Evolutionary conservation across 2,888 invertebrate species (phyloP), one percentile per base, ranked within the genome.

Genomic region (Teleiodes luculella): DNA sequence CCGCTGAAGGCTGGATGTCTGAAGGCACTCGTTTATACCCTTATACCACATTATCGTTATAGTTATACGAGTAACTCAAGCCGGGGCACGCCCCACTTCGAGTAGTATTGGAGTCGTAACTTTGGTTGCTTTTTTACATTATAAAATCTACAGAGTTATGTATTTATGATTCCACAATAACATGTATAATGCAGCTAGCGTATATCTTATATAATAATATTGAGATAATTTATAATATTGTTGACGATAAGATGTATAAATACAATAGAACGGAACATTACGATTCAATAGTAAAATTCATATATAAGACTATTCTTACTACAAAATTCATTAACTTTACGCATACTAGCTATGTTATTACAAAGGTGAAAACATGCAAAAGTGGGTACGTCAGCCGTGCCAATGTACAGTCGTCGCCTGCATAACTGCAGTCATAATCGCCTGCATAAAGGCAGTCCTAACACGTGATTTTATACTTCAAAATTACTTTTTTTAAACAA

Each of bases 21-120:
- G 80, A 88, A 88, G 88, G 88, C 88, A 88, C 88, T 88, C 79
- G 86, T 85, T 86, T 75, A 79, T 80, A 86, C 84, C 83, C 82
- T 77, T 76, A 77, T 57, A 80, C 72, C 79, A 81, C 74, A 68
- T 72, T 71, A 80, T 72, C 66, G 67, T 74, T 68, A 70, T 63
- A 71, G 68, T 71, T 65, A 65, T 64, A 61, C 60, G 65, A 63
- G 24, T 60, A 58, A 65, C 37, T 8, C 28, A n/a, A 65, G 64
- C 59, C 62, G 69, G 67, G 67, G 66, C 60, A 61, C 60, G 62
- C 8, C 33, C 28, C 28, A 36, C 31, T 28, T 14, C 30, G 65
- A 63, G 69, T 70, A 70, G 61, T 71, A 76, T 72, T 74, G 75
- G 76, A 81, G 67, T 70, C 70, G 24, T 78, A 78, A 76, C 78